Conservation (phyloP, 64 coral and sea anemone species). For the Pocillopora damicornis region DNA sequence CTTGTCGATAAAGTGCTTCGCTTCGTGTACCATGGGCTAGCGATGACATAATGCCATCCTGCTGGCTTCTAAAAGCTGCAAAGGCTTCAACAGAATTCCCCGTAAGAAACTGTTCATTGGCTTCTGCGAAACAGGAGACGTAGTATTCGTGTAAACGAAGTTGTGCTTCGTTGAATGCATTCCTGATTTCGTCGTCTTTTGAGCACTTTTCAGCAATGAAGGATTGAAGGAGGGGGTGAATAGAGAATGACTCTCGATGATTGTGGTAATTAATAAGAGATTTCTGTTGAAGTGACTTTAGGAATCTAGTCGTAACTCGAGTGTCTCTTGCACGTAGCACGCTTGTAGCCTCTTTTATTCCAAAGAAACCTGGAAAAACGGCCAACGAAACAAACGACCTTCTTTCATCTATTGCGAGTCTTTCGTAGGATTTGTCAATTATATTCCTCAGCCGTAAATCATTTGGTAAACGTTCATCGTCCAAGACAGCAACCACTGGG, state of each 20-base stretch:
- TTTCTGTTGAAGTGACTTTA: background rate
- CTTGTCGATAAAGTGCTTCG: background rate
- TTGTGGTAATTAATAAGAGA: background rate
- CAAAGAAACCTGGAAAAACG: constrained; percentile 8
- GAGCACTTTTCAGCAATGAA: background rate
- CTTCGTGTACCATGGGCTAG: background rate
- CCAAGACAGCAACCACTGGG: background rate
- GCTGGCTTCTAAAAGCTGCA: background rate
- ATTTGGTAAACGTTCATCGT: background rate
- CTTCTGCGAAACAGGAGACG: background rate
- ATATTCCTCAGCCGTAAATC: background rate
- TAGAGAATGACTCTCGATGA: background rate
- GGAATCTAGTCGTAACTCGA: background rate
- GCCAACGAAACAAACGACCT: background rate
- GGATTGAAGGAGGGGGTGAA: background rate
- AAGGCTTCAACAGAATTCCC: background rate
- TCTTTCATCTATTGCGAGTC: background rate
- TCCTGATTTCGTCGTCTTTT: background rate
- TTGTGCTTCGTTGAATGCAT: background rate
- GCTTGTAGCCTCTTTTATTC: background rate
- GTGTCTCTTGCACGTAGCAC: background rate
- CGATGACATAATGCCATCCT: background rate
- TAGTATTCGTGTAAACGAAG: background rate
- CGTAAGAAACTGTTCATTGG: background rate
- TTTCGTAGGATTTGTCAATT: constrained; percentile 1